A percentile compares a stretch with the other conserved stretches of the same genome.
phyloP scores from a whole-genome alignment of 2,797 vertebrate genomes.

The Lacerta bilineata region DNA sequence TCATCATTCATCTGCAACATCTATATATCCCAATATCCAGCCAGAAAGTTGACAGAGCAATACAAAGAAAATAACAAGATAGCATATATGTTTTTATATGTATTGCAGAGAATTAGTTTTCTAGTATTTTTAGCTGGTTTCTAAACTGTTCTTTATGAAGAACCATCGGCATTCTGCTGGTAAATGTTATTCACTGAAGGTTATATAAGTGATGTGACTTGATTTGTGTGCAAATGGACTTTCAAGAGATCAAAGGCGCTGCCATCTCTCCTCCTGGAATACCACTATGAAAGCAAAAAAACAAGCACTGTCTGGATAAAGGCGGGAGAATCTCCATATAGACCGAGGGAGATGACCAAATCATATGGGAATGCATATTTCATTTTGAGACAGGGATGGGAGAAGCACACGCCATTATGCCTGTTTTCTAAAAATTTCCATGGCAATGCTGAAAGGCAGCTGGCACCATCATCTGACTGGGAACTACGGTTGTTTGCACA shows the following conservation, averaged over 20 bases:
- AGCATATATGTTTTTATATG: neutral
- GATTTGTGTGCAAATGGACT: neutral
- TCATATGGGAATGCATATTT: neutral
- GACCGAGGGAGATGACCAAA: neutral
- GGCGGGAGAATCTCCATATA: neutral
- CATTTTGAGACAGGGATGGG: neutral
- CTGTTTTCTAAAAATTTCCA: neutral
- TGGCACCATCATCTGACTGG: neutral
- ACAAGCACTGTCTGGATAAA: neutral
- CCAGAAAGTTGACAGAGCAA: neutral
- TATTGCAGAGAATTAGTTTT: too few species aligned
- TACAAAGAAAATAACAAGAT: neutral
- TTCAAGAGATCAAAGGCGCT: neutral
- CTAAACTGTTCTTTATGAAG: neutral
- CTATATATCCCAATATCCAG: neutral
- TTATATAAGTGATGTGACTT: neutral
- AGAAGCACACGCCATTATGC: neutral
- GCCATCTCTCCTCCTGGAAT: too few species aligned
- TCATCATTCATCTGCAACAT: too few species aligned
- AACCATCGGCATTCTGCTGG: neutral
- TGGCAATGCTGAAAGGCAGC: neutral
- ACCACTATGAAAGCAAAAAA: too few species aligned
- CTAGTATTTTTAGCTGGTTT: too few species aligned
- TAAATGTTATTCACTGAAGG: neutral
- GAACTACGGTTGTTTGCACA: neutral